A percentile compares a stretch with the other conserved stretches of the same genome.
Conservation (phyloP, 2,797 vertebrate genomes). For the Varecia variegata region DNA sequence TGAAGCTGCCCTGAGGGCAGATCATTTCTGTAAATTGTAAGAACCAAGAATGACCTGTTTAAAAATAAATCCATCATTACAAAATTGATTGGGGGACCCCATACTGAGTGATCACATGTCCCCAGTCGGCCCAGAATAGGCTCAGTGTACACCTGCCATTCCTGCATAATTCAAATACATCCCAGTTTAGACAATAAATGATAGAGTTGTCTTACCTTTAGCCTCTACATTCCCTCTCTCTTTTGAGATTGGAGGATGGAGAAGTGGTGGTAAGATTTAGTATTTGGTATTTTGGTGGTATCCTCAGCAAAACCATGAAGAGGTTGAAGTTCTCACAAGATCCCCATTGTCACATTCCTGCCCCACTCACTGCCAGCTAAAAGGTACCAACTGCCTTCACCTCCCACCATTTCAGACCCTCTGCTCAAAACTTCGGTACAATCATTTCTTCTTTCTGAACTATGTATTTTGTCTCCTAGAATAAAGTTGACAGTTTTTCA, state of each 20-base stretch:
- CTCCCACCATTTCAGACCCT: neutral
- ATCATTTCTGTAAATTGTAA: neutral
- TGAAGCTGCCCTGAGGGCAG: neutral
- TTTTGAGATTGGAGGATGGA: neutral
- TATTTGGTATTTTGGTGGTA: neutral
- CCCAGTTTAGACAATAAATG: neutral
- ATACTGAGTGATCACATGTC: neutral
- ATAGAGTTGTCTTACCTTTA: neutral
- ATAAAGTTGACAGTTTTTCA: neutral
- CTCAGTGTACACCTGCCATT: neutral
- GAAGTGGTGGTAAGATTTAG: neutral
- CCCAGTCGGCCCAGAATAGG: neutral
- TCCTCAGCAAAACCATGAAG: neutral
- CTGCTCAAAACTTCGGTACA: neutral
- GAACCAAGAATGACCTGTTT: neutral
- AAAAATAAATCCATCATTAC: neutral
- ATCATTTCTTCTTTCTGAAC: neutral
- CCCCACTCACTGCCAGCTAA: neutral
- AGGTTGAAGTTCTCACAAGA: neutral
- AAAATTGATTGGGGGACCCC: neutral
- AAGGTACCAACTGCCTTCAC: neutral
- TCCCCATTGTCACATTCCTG: neutral
- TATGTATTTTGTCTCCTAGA: neutral
- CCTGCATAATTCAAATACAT: neutral
- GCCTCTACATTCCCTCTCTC: neutral